A percentile compares a stretch with the other conserved stretches of the same genome.
These are phyloP conservation scores for Crioceris asparagi DNA, from an alignment of 2,888 invertebrate genomes.

Conservation along the genomic window DNA sequence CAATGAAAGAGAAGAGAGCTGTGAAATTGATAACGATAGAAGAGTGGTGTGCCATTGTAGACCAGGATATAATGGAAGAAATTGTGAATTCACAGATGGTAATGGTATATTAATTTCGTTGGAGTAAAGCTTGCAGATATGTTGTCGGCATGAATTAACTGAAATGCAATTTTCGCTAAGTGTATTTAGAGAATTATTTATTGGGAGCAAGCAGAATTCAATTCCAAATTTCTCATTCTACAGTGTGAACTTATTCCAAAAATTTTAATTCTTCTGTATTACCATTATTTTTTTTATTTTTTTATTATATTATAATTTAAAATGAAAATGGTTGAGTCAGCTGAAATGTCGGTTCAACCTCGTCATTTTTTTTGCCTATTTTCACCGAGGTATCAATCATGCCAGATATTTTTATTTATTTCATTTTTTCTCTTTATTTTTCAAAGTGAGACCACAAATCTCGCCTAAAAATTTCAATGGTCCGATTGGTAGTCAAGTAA, in stretches of 20 bases:
- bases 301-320: no score
- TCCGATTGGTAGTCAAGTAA: constrained; percentile 34
- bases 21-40: constrained; percentile 44
- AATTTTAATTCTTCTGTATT: no score
- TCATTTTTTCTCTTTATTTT: constrained; percentile 4
- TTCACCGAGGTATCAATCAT: no score
- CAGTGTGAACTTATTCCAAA: no score
- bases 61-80: constrained; percentile 56
- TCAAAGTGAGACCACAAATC: constrained; percentile 35
- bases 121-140: not conserved
- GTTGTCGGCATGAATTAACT: not conserved
- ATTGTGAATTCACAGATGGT: constrained; percentile 44
- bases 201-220: no score
- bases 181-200: no score
- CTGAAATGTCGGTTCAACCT: no score
- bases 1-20: constrained; percentile 58
- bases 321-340: no score
- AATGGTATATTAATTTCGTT: not conserved
- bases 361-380: no score
- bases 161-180: constrained; percentile 3
- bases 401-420: no score
- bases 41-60: constrained; percentile 61
- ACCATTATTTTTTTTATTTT: no score
- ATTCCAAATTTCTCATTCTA: no score
- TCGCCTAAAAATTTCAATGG: constrained; percentile 38